phyloP scores from a whole-genome alignment of 2,888 invertebrate genomes.

The Trichogramma evanescens region DNA sequence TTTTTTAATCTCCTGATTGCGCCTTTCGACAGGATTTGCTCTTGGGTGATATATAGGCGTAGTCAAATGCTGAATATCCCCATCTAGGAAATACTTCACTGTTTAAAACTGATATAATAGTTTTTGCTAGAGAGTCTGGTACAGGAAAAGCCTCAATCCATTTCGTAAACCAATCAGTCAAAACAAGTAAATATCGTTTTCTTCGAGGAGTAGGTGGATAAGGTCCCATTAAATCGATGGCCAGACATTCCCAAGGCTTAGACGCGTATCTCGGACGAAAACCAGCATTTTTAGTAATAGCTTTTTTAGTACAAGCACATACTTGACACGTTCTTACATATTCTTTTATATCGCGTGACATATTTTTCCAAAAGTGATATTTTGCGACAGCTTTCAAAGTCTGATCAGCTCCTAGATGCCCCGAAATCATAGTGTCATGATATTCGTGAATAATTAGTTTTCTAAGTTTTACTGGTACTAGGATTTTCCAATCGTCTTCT shows the following conservation, averaged over 20 bases:
- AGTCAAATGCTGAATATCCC: conserved; percentile 11
- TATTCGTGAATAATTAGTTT: no score
- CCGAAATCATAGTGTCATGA: not conserved
- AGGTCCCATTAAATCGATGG: conserved; percentile 17
- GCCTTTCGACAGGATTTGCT: not conserved
- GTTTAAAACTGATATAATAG: conserved; percentile 8
- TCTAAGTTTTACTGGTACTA: no score
- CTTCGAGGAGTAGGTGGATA: conserved; percentile 10
- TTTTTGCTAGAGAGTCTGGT: not conserved
- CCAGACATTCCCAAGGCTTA: conserved; percentile 9
- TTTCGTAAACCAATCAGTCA: conserved; percentile 25
- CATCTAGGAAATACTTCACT: conserved; percentile 14
- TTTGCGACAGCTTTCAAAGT: not conserved
- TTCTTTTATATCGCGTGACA: not conserved
- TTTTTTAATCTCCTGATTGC: not conserved
- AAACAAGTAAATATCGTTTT: conserved; percentile 22
- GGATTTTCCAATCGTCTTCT: no score
- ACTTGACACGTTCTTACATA: not conserved
- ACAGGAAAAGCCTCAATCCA: conserved; percentile 28
- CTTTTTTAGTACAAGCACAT: not conserved
- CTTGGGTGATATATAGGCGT: conserved; percentile 20
- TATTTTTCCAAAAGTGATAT: not conserved
- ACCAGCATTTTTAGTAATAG: not conserved
- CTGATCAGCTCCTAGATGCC: conserved; percentile 1
- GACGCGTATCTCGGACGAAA: conserved; percentile 2